Conservation (phyloP, 2,888 invertebrate species). For the Clepsis dumicolana region DNA sequence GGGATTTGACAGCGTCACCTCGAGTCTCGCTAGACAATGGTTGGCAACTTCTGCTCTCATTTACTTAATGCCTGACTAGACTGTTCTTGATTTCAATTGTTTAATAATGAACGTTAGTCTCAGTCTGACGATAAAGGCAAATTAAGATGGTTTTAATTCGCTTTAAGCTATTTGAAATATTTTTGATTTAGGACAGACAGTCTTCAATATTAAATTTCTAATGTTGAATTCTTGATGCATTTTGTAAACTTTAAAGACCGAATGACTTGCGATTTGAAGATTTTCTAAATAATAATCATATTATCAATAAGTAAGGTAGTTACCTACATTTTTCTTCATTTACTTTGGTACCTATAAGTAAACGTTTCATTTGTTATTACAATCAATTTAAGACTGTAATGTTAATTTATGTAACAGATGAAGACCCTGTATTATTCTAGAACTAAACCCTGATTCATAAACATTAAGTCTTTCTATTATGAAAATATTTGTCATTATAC, state of each 20-base stretch:
- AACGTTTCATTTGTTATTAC: too few species aligned
- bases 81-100: slow-evolving; percentile 37
- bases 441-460: too few species aligned
- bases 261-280: not conserved
- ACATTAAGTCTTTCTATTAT: too few species aligned
- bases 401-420: too few species aligned
- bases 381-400: too few species aligned
- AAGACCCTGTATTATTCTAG: too few species aligned
- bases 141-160: slow-evolving; percentile 12
- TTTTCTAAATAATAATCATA: not conserved
- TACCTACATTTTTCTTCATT: too few species aligned
- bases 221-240: not conserved
- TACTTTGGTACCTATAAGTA: too few species aligned
- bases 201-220: not conserved
- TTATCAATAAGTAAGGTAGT: not conserved
- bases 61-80: slow-evolving; percentile 16
- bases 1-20: slow-evolving; percentile 2
- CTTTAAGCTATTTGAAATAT: slow-evolving; percentile 3
- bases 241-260: not conserved
- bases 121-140: not conserved
- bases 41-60: slow-evolving; percentile 15
- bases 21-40: slow-evolving; percentile 6
- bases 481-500: too few species aligned
- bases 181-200: not conserved
- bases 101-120: slow-evolving; percentile 26